phyloP scores from a whole-genome alignment of 2,888 invertebrate genomes.

The Drosophila prostipennis region DNA sequence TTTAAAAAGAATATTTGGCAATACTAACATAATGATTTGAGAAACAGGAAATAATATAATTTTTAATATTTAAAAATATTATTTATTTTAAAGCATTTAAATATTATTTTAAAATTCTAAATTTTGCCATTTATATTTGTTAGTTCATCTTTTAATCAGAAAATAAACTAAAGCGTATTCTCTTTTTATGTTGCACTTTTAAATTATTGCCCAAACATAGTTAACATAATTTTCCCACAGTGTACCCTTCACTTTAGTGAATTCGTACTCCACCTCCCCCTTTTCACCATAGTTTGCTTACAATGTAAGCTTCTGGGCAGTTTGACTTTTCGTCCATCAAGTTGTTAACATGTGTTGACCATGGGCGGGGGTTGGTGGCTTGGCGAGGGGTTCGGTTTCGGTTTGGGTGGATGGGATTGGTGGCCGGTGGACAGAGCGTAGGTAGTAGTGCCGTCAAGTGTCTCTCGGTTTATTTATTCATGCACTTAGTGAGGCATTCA shows the following conservation, averaged over 20 bases:
- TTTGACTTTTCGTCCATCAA: constrained; percentile 77
- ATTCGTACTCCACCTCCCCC: background rate
- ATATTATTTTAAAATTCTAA: too few species aligned
- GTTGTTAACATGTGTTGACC: constrained; percentile 76
- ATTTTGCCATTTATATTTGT: too few species aligned
- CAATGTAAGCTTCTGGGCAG: constrained; percentile 75
- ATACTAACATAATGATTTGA: too few species aligned
- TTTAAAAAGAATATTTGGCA: too few species aligned
- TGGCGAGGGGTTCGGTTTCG: background rate
- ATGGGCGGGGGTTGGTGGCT: constrained; percentile 15
- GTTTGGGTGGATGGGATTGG: constrained; percentile 9
- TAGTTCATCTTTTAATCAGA: too few species aligned
- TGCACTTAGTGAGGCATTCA: constrained; percentile 77
- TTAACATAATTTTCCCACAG: background rate
- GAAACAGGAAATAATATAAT: too few species aligned
- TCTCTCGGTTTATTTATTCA: constrained; percentile 74
- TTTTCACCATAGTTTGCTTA: constrained; percentile 59
- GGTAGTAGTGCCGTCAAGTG: constrained; percentile 55
- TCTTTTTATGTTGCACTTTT: too few species aligned
- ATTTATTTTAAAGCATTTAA: too few species aligned
- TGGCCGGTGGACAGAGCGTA: constrained; percentile 2
- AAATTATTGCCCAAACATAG: too few species aligned
- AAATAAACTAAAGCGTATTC: too few species aligned
- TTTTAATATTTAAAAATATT: too few species aligned
- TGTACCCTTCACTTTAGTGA: constrained; percentile 9